Evolutionary conservation across 2,113 vertebrate species (phyloP).

Genomic region (Lepisosteus oculatus): DNA sequence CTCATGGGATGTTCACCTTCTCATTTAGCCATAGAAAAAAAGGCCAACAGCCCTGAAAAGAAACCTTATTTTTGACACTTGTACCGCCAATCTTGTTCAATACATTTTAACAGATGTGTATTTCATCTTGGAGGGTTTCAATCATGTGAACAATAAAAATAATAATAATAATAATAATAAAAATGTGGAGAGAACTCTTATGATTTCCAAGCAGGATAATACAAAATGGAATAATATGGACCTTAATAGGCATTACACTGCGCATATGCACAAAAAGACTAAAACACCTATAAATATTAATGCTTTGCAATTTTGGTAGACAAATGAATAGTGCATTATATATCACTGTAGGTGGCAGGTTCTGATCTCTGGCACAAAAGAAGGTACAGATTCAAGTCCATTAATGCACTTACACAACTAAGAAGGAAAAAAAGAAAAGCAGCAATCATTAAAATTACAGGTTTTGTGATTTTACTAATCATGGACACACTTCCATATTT

Average conservation of each 20-base stretch:
- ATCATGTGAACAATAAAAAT: slow-evolving; percentile 42
- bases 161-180: slow-evolving; percentile 47
- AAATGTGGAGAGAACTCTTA: slow-evolving; percentile 42
- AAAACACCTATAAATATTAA: slow-evolving; percentile 71
- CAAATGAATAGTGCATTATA: slow-evolving; percentile 63
- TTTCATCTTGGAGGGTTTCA: slow-evolving; percentile 58
- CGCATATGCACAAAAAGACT: slow-evolving; percentile 61
- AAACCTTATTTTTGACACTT: too few relatives aligned
- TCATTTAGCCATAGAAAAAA: too few relatives aligned
- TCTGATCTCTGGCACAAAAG: background rate
- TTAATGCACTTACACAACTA: too few relatives aligned
- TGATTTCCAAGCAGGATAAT: slow-evolving; percentile 57
- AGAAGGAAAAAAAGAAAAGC: background rate
- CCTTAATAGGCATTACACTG: slow-evolving; percentile 55
- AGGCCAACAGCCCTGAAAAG: too few relatives aligned
- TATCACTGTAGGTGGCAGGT: background rate
- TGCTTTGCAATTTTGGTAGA: slow-evolving; percentile 57
- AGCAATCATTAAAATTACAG: background rate
- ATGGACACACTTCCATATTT: too few relatives aligned
- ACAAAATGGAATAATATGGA: slow-evolving; percentile 57
- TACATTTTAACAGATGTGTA: background rate
- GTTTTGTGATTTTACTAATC: too few relatives aligned
- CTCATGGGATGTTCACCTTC: too few relatives aligned
- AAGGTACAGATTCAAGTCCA: too few relatives aligned
- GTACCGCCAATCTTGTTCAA: too few relatives aligned